Conservation (phyloP, 2,888 invertebrate species). For the Therioaphis trifolii region DNA sequence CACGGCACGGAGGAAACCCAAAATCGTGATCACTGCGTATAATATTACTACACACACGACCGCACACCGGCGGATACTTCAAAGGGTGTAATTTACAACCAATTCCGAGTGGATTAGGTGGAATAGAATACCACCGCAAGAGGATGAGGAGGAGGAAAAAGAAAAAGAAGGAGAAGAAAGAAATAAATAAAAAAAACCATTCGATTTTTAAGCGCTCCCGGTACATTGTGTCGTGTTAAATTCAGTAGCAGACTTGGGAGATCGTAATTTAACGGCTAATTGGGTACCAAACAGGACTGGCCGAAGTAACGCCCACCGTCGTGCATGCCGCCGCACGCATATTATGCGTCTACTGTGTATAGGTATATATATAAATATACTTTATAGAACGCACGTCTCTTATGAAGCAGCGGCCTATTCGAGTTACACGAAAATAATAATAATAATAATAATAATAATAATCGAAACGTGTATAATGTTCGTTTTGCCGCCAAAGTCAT, state of each 20-base stretch:
- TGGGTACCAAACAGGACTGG: conserved; percentile 53
- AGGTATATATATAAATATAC: neutral
- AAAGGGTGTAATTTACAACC: conserved; percentile 61
- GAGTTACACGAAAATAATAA: conserved; percentile 34
- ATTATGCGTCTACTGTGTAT: conserved; percentile 3
- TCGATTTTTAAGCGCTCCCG: conserved; percentile 53
- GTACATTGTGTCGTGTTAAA: conserved; percentile 53
- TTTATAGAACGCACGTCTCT: neutral
- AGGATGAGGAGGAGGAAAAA: neutral
- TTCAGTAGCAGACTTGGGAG: conserved; percentile 55
- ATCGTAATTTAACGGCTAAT: conserved; percentile 61
- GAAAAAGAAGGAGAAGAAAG: neutral
- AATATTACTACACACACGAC: neutral
- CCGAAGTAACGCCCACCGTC: conserved; percentile 48
- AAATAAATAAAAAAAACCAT: conserved; percentile 13
- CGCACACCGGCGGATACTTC: conserved; percentile 39
- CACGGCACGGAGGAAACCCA: neutral
- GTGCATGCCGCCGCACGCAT: neutral
- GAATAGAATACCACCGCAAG: conserved; percentile 5
- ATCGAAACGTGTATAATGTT: conserved; percentile 37
- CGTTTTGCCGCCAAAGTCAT: conserved; percentile 54
- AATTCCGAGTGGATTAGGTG: conserved; percentile 35
- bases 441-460: conserved; percentile 41
- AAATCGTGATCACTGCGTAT: neutral
- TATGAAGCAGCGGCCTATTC: conserved; percentile 3